phyloP scores from a whole-genome alignment of 2,113 vertebrate species.

The Chrysochloris asiatica region DNA sequence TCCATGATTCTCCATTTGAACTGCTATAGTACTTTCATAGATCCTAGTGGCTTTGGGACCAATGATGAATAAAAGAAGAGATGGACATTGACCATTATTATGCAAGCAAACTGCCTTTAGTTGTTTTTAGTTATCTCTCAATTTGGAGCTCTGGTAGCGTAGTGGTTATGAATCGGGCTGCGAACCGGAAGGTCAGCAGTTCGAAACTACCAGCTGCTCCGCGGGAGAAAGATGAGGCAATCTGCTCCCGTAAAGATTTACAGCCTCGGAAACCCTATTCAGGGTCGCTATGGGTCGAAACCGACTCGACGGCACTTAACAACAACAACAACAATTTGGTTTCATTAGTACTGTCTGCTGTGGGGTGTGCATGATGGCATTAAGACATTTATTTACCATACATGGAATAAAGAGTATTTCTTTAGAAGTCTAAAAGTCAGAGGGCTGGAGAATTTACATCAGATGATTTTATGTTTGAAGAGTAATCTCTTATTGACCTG shows the following conservation, averaged over 20 bases:
- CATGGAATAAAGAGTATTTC: not conserved
- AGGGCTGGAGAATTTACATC: not conserved
- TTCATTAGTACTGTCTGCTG: not conserved
- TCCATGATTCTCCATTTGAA: not conserved
- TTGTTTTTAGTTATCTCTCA: conserved; percentile 6
- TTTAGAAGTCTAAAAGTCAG: not conserved
- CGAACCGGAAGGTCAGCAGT: too few relatives aligned
- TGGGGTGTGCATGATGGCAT: not conserved
- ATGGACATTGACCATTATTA: not conserved
- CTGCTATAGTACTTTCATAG: not conserved
- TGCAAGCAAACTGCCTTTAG: not conserved
- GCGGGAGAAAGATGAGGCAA: too few relatives aligned
- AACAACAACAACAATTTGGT: too few relatives aligned
- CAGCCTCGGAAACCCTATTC: too few relatives aligned
- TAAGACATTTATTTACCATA: not conserved
- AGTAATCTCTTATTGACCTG: not conserved
- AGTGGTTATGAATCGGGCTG: too few relatives aligned
- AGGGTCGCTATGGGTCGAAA: too few relatives aligned
- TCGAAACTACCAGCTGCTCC: too few relatives aligned
- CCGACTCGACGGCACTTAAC: too few relatives aligned
- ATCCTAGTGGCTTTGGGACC: not conserved
- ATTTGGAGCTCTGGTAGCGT: too few relatives aligned
- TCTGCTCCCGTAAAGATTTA: too few relatives aligned
- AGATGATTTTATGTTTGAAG: not conserved
- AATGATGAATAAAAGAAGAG: not conserved